Conservation (phyloP, 2,113 vertebrate genomes). For the Abramis brama region DNA sequence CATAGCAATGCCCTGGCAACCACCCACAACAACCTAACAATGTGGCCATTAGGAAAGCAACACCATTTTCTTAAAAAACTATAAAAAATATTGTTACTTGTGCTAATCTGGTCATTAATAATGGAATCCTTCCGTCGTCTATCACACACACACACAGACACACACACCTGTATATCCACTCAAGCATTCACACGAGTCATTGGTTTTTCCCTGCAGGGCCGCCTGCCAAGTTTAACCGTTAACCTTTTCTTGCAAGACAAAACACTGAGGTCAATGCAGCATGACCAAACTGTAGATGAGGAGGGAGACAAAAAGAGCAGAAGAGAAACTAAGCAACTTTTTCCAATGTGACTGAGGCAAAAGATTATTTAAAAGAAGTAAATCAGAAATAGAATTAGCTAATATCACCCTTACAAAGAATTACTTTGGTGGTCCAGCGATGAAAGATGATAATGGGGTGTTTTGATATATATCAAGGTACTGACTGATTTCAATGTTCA, state of each 20-base stretch:
- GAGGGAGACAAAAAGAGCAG: conserved; percentile 3
- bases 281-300: conserved; percentile 14
- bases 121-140: not conserved
- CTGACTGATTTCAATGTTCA: not conserved
- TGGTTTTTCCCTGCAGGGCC: conserved; percentile 52
- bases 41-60: not conserved
- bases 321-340: conserved; percentile 22
- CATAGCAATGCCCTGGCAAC: not conserved
- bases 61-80: not conserved
- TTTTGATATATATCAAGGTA: not conserved
- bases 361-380: not conserved
- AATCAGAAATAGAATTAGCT: not conserved
- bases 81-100: not conserved
- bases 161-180: conserved; percentile 59
- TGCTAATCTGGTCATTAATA: not conserved
- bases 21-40: not conserved
- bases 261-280: conserved; percentile 31
- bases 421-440: not conserved
- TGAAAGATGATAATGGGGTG: not conserved
- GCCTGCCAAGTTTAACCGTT: conserved; percentile 50
- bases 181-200: conserved; percentile 57
- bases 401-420: not conserved
- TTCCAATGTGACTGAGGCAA: not conserved
- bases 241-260: conserved; percentile 48
- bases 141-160: conserved; percentile 44